Evolutionary conservation across 2,797 vertebrate genomes (phyloP).

Genomic region (Natrix natrix): DNA sequence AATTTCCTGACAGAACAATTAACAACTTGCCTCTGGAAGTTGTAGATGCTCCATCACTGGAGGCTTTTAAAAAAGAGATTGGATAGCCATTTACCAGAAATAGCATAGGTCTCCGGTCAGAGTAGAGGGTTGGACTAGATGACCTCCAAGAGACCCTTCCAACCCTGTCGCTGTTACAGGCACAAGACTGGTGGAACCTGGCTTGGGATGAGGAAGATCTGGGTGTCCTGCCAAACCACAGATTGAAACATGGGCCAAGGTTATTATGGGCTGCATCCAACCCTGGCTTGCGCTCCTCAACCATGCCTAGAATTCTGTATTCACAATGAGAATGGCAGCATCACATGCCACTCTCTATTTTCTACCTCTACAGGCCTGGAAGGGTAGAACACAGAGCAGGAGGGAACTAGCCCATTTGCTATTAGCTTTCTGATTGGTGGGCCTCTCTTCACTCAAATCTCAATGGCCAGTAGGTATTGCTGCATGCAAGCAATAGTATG

Average conservation of each 20-base stretch:
- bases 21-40: too few relatives aligned
- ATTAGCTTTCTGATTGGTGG: not conserved
- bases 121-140: not conserved
- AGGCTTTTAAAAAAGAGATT: too few relatives aligned
- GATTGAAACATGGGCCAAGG: not conserved
- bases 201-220: not conserved
- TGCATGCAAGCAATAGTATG: not conserved
- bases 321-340: not conserved
- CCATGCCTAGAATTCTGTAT: not conserved
- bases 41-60: too few relatives aligned
- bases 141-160: not conserved
- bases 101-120: not conserved
- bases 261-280: not conserved
- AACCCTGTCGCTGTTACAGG: not conserved
- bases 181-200: not conserved
- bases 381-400: too few relatives aligned
- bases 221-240: not conserved
- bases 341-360: not conserved
- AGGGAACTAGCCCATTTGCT: not conserved
- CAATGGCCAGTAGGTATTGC: not conserved
- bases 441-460: not conserved
- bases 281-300: fast-evolving
- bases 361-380: not conserved
- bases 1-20: too few relatives aligned
- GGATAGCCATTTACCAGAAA: not conserved